A percentile compares a stretch with the other conserved stretches of the same genome.
phyloP scores from a whole-genome alignment of 2,113 vertebrate genomes.

The Mesembrinibis cayennensis region DNA sequence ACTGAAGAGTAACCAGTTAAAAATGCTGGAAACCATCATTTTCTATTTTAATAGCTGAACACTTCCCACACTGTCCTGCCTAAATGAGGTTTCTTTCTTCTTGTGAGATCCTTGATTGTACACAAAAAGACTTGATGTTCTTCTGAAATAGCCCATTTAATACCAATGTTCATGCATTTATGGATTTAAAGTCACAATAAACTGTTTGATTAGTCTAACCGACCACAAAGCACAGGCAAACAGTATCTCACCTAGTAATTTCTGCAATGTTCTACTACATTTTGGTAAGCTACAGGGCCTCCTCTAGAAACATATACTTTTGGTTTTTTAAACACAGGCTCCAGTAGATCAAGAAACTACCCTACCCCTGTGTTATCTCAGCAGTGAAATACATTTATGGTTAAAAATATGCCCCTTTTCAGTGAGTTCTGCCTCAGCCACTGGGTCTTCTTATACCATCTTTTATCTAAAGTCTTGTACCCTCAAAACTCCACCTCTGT shows the following conservation, averaged over 20 bases:
- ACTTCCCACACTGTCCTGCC: slow-evolving; percentile 24
- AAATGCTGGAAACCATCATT: not conserved
- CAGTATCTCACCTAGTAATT: not conserved
- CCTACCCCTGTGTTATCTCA: not conserved
- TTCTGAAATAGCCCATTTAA: slow-evolving; percentile 24
- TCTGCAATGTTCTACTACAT: not conserved
- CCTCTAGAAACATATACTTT: not conserved
- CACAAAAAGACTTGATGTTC: not conserved
- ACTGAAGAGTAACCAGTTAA: slow-evolving; percentile 2
- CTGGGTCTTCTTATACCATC: not conserved
- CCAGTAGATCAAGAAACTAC: not conserved
- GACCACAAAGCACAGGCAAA: not conserved
- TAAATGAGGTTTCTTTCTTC: slow-evolving; percentile 31
- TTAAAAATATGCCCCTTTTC: not conserved
- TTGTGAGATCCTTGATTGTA: not conserved
- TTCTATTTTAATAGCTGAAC: slow-evolving; percentile 37
- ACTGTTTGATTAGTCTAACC: not conserved
- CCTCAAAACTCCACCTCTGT: not conserved
- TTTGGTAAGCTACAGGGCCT: not conserved
- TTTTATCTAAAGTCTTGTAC: not conserved
- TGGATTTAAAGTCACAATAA: not conserved
- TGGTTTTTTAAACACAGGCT: not conserved
- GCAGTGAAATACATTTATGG: not conserved
- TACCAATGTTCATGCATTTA: not conserved
- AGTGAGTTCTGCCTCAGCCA: not conserved